A percentile compares a stretch with the other conserved stretches of the same genome.
phyloP scores from a whole-genome alignment of 2,888 invertebrate species.

The Syritta pipiens region DNA sequence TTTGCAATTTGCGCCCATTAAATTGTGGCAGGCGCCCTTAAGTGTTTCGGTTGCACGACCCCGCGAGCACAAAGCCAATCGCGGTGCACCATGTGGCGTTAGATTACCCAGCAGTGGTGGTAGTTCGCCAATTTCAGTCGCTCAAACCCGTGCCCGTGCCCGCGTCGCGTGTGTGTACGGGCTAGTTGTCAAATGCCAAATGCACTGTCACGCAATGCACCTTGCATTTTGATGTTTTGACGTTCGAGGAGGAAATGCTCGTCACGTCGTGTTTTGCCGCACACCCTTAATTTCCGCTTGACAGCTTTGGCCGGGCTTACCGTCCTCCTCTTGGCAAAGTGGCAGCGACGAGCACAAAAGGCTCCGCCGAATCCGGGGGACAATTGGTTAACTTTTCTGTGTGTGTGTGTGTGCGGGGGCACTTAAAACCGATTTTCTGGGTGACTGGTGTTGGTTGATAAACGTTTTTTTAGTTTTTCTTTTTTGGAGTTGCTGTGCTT shows the following conservation, averaged over 20 bases:
- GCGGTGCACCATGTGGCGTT: slow-evolving; percentile 66
- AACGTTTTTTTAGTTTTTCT: slow-evolving; percentile 19
- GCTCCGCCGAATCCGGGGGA: slow-evolving; percentile 14
- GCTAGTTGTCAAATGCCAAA: slow-evolving; percentile 66
- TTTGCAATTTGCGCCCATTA: slow-evolving; percentile 69
- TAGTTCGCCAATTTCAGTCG: slow-evolving; percentile 33
- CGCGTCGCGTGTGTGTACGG: slow-evolving; percentile 18
- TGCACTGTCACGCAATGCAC: slow-evolving; percentile 71
- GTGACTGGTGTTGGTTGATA: slow-evolving; percentile 64
- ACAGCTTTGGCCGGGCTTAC: slow-evolving; percentile 27
- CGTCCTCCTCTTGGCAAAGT: neutral
- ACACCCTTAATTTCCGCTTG: slow-evolving; percentile 79
- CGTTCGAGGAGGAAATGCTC: slow-evolving; percentile 79
- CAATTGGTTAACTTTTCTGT: slow-evolving; percentile 50
- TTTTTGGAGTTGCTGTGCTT: neutral
- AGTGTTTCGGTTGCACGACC: slow-evolving; percentile 64
- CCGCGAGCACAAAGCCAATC: slow-evolving; percentile 65
- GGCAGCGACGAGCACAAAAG: slow-evolving; percentile 8
- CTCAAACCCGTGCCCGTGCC: neutral
- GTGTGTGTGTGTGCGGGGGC: slow-evolving; percentile 38
- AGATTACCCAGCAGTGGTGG: slow-evolving; percentile 49
- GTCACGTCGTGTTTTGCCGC: slow-evolving; percentile 80
- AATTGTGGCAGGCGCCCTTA: slow-evolving; percentile 68
- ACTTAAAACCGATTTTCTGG: slow-evolving; percentile 65
- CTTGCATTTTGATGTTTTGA: slow-evolving; percentile 78